phyloP scores from a whole-genome alignment of 2,888 invertebrate genomes.

The Zaprionus bogoriensis region DNA sequence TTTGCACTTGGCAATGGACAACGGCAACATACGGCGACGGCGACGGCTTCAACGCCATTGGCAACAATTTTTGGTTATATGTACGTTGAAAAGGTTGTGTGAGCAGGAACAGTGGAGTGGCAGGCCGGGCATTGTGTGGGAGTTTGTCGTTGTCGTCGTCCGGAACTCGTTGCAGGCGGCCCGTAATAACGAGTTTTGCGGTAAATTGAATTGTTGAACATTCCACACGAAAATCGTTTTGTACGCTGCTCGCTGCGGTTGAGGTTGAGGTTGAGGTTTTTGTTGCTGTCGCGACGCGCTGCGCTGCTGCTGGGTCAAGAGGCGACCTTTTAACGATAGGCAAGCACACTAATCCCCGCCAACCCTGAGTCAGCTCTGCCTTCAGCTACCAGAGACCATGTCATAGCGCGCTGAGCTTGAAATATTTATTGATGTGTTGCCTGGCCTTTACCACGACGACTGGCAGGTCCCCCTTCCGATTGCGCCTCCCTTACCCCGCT shows the following conservation, averaged over 20 bases:
- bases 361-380: background rate
- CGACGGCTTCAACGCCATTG: slow-evolving; percentile 30
- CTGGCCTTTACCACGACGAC: background rate
- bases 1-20: slow-evolving; percentile 55
- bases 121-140: background rate
- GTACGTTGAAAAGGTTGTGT: background rate
- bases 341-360: background rate
- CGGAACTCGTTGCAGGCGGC: slow-evolving; percentile 22
- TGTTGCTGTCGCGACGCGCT: background rate
- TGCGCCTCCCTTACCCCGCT: background rate
- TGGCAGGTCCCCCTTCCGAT: background rate
- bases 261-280: slow-evolving; percentile 17
- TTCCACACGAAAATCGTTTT: slow-evolving; percentile 53
- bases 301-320: slow-evolving; percentile 3
- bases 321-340: slow-evolving; percentile 5
- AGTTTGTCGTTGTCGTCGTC: background rate
- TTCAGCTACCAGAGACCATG: background rate
- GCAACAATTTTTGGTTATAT: slow-evolving; percentile 68
- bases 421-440: slow-evolving; percentile 50
- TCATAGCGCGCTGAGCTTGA: slow-evolving; percentile 6
- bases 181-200: slow-evolving; percentile 77
- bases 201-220: slow-evolving; percentile 78
- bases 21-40: slow-evolving; percentile 17
- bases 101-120: background rate
- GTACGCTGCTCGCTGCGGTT: slow-evolving; percentile 38